Percentiles rank a stretch among this genome's conserved stretches.
Evolutionary conservation across 2,888 invertebrate species (phyloP).

Genomic region (Brachyptera putata): DNA sequence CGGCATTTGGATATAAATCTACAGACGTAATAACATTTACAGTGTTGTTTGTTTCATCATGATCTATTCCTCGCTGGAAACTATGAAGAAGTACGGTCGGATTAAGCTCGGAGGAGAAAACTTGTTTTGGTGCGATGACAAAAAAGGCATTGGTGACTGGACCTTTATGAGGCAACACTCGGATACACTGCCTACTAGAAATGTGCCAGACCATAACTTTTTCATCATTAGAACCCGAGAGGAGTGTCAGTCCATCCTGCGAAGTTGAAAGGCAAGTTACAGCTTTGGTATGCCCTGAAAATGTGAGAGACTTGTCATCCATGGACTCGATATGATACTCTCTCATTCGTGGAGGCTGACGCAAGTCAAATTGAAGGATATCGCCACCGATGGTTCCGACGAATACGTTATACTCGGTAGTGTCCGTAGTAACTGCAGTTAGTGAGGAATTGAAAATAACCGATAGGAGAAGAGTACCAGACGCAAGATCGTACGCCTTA

Average conservation of each 20-base stretch:
- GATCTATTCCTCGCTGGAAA: conserved; percentile 60
- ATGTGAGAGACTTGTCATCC: conserved; percentile 48
- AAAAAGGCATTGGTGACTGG: conserved; percentile 67
- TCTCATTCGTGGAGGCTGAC: conserved; percentile 60
- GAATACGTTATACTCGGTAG: conserved; percentile 65
- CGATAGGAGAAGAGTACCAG: conserved; percentile 65
- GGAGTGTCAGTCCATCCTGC: conserved; percentile 62
- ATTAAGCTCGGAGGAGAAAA: conserved; percentile 37
- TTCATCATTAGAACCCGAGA: conserved; percentile 73
- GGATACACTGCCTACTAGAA: conserved; percentile 66
- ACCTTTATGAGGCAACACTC: conserved; percentile 69
- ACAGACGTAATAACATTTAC: conserved; percentile 37
- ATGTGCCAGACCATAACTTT: conserved; percentile 79
- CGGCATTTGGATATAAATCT: conserved; percentile 31
- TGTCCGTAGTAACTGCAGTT: conserved; percentile 64
- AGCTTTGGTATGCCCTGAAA: conserved; percentile 62
- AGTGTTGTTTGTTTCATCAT: conserved; percentile 47
- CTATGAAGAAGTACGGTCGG: conserved; percentile 43
- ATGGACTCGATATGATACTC: conserved; percentile 59
- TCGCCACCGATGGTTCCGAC: conserved; percentile 69
- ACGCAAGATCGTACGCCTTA: conserved; percentile 70
- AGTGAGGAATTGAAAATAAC: conserved; percentile 69
- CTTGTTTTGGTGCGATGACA: conserved; percentile 50
- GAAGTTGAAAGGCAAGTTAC: conserved; percentile 71
- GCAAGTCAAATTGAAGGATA: conserved; percentile 64